Conservation (phyloP, 2,113 vertebrate species). For the Takifugu bimaculatus region DNA sequence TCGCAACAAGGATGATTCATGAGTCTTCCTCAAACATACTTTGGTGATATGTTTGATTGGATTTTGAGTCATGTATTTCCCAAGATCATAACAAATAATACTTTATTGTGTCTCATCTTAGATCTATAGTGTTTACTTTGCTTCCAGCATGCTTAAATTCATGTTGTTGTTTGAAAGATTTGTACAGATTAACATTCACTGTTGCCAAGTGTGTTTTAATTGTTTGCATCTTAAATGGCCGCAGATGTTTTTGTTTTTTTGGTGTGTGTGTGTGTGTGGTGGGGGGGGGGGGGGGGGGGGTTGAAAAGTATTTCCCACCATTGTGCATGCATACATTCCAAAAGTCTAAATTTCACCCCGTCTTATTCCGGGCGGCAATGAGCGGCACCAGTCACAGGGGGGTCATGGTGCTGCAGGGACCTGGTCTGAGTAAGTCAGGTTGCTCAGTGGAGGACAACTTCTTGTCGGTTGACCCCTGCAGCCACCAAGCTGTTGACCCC, state of each 20-base stretch:
- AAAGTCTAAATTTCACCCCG: slow-evolving; percentile 44
- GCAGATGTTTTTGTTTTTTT: slow-evolving; percentile 25
- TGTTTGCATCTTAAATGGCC: slow-evolving; percentile 46
- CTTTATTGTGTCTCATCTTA: slow-evolving; percentile 65
- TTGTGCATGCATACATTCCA: slow-evolving; percentile 28
- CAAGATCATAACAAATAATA: slow-evolving; percentile 70
- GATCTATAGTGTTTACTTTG: slow-evolving; percentile 62
- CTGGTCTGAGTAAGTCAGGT: slow-evolving; percentile 64
- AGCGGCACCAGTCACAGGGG: slow-evolving; percentile 47
- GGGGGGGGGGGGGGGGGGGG: no score
- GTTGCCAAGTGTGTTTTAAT: slow-evolving; percentile 49
- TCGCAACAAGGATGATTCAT: slow-evolving; percentile 66
- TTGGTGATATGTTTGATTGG: slow-evolving; percentile 72
- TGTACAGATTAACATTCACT: slow-evolving; percentile 50
- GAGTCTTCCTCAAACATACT: slow-evolving; percentile 71
- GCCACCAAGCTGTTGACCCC: slow-evolving; percentile 71
- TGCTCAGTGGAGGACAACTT: slow-evolving; percentile 62
- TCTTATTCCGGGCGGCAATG: slow-evolving; percentile 38
- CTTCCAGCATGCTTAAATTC: slow-evolving; percentile 49
- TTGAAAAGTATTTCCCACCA: slow-evolving; percentile 1
- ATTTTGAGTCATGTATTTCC: slow-evolving; percentile 68
- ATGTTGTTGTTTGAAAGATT: slow-evolving; percentile 57
- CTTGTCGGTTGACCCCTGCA: slow-evolving; percentile 60
- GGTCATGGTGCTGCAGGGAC: slow-evolving; percentile 64
- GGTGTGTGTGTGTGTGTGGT: no score